These are phyloP conservation scores for Acutogordius australiensis DNA, from an alignment of 2,888 invertebrate species.

Conservation along the genomic window DNA sequence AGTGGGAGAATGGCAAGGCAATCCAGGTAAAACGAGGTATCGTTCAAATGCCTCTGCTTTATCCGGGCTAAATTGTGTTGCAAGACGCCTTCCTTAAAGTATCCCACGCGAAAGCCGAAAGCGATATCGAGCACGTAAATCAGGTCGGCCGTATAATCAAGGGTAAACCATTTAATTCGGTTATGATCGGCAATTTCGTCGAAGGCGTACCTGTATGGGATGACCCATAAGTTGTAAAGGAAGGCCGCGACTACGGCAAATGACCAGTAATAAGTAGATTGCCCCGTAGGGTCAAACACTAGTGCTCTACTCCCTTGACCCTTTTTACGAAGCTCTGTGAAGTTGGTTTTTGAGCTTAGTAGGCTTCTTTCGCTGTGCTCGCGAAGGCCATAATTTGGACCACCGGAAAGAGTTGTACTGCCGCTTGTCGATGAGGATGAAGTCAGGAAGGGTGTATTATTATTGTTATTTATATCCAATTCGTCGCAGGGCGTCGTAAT, in stretches of 20 bases:
- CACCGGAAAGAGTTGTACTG: too few species aligned
- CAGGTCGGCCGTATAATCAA: constrained; percentile 85
- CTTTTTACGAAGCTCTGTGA: too few species aligned
- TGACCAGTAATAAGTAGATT: constrained; percentile 82
- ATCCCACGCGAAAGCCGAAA: constrained; percentile 87
- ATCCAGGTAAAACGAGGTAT: constrained; percentile 85
- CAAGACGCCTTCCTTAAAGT: constrained; percentile 79
- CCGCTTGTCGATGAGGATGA: too few species aligned
- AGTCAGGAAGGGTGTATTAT: too few species aligned
- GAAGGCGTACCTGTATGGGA: constrained; percentile 92
- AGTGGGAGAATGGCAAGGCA: constrained; percentile 81
- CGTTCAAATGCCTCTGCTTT: constrained; percentile 87
- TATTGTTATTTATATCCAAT: too few species aligned
- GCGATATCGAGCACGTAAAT: constrained; percentile 77
- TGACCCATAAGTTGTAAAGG: constrained; percentile 86
- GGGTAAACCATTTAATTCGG: constrained; percentile 67
- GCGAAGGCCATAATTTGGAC: too few species aligned
- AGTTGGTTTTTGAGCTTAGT: too few species aligned
- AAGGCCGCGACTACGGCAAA: constrained; percentile 81
- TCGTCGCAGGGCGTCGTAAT: too few species aligned
- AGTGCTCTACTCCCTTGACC: too few species aligned
- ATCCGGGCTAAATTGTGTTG: constrained; percentile 77
- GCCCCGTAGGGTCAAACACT: constrained; percentile 88
- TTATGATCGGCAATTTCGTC: constrained; percentile 49
- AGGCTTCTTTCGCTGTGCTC: too few species aligned